Base-by-base conservation (phyloP, 2,113 vertebrate genomes). In the Chloropsis hardwickii region DNA sequence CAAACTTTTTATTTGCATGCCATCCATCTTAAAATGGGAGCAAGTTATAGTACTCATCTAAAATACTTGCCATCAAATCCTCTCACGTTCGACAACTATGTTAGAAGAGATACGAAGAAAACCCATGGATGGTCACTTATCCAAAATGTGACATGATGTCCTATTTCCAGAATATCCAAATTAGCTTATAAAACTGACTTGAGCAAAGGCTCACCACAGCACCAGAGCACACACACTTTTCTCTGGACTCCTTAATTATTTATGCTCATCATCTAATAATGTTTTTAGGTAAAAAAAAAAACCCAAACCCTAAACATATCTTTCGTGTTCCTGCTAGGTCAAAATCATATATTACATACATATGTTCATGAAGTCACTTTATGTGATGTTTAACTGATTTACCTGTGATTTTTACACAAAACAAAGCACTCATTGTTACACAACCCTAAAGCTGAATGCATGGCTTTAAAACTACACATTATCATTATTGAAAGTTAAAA, bases 51-150 rank as follows among this genome's bases (percentile, higher is more conserved):
- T 2, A 71, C 6, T 56, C 8, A 47, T 29, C 77, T 78, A 29
- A 87, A 89, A 72, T n/a, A 72, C 15, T 37, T 62, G 57, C 20
- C 28, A 78, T 31, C 0, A 0, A 69, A 40, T 45, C 44, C 19
- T 87, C 54, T 20, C 61, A 53, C 2, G 6, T 47, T 11, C 0
- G 0, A 50, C 40, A 57, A 35, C 14, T 81, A 17, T 4, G 18
- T 50, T 61, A 47, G 27, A 88, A 74, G 7, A 71, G n/a, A 73
- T 42, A 76, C 1, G 5, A 78, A 31, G 33, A 87, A 92, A 74
- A 65, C 11, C 37, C 64, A 0, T 9, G 76, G 44, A 73, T 56
- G 27, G 39, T 54, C 78, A 58, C 10, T 40, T 35, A 76, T 20
- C 21, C 44, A n/a, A 67, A 79, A 67, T 5, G 23, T n/a, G n/a